Evolutionary conservation across 1,140 invertebrate genomes (phyloP).

Genomic region (Papilio helenus): DNA sequence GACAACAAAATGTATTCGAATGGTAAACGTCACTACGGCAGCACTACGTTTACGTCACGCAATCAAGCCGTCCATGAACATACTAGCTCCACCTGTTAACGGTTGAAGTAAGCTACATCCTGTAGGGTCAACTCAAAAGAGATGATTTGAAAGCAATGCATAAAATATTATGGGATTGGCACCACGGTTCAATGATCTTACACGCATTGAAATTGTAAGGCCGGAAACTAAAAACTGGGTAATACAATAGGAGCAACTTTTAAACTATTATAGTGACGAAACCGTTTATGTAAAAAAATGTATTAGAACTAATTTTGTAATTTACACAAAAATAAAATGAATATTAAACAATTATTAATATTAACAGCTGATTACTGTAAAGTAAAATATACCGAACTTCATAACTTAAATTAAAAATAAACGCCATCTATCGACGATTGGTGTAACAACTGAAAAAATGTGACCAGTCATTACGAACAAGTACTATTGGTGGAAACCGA

Average conservation of each 20-base stretch:
- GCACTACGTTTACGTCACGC: constrained; percentile 43
- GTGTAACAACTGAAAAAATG: neutral
- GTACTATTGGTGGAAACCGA: neutral
- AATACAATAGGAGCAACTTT: constrained; percentile 28
- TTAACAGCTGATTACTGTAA: neutral
- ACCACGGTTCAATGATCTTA: constrained; percentile 64
- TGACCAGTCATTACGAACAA: constrained; percentile 8
- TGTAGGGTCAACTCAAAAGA: constrained; percentile 69
- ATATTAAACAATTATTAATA: neutral
- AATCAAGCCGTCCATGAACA: constrained; percentile 56
- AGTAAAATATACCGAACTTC: neutral
- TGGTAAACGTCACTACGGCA: constrained; percentile 59
- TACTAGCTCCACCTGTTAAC: constrained; percentile 79
- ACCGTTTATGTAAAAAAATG: neutral
- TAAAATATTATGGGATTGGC: constrained; percentile 71
- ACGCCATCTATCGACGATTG: constrained; percentile 19
- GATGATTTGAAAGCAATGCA: constrained; percentile 60
- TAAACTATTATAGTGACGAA: neutral
- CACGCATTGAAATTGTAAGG: constrained; percentile 68
- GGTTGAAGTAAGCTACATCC: constrained; percentile 66
- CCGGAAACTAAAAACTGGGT: constrained; percentile 56
- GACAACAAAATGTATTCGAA: constrained; percentile 61
- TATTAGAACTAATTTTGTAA: neutral
- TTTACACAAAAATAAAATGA: neutral
- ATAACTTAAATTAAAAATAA: neutral